Evolutionary conservation across 2,797 vertebrate genomes (phyloP), one percentile per base, ranked within the genome.

Genomic region (Phalanger gymnotis): DNA sequence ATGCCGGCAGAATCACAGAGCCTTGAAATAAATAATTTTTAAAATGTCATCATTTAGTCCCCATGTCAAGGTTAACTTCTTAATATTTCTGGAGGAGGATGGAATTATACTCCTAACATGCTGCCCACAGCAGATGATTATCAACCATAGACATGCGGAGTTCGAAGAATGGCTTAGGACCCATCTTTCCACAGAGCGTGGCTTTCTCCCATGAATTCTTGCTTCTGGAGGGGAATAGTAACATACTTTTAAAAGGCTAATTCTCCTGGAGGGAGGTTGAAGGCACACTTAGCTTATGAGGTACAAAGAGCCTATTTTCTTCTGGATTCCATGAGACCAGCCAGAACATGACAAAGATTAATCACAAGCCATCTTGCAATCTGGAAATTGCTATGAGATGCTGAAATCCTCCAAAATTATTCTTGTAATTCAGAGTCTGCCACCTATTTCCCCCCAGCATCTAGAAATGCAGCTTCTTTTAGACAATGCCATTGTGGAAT

Each of bases 151-250:
- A 0, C 34, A 58, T 7, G 0, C 7, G 55, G 40, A 0, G 2
- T 1, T 0, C 0, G 25, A 13, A 11, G 28, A 1, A 0, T 19
- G 53, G 13, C 27, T 10, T 4, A 0, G 55, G 1, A 34, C 14
- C 90, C 52, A 4, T 9, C 0, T 47, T 22, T 30, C 66, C 3
- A 0, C 6, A 22, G 55, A 61, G 6, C 16, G 6, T 14, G 2
- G 92, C 47, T 31, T 13, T 14, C 52, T 66, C 51, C 0, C 0
- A 81, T 47, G 22, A 47, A 47, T 81, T 81, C 73, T 81, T 40
- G 57, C n/a, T 54, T 40, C 53, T 28, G 28, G 34, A 81, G 56
- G 30, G 54, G 58, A 16, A 30, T 1, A 13, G 13, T 2, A 28
- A 11, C 66, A 5, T 30, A 7, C 92, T 52, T 56, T 14, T 4